These are phyloP conservation scores for Platycercus adscitus DNA, from an alignment of 2,113 vertebrate genomes.

Conservation along the genomic window DNA sequence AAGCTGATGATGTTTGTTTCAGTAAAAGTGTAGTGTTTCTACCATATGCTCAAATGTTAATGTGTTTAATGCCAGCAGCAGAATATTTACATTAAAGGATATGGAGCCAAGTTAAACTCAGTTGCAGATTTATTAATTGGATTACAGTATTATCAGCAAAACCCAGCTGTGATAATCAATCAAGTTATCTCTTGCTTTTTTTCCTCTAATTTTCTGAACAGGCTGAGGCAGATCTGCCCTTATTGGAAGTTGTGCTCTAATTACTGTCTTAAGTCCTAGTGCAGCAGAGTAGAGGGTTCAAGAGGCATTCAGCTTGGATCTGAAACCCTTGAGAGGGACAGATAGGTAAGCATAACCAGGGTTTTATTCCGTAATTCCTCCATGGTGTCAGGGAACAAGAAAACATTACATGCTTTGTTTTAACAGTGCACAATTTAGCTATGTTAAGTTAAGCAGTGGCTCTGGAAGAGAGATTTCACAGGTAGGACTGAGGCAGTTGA, in stretches of 20 bases:
- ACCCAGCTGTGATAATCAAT: neutral
- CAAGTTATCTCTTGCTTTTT: neutral
- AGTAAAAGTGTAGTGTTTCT: neutral
- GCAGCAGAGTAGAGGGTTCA: neutral
- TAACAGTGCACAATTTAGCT: neutral
- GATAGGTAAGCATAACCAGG: neutral
- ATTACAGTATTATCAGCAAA: conserved; percentile 29
- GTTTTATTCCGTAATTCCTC: neutral
- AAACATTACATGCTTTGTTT: neutral
- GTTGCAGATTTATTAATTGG: conserved; percentile 25
- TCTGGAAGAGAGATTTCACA: neutral
- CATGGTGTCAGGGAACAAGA: neutral
- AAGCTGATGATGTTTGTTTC: conserved; percentile 3
- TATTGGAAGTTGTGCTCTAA: neutral
- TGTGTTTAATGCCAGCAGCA: neutral
- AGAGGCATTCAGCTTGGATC: neutral
- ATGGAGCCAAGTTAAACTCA: conserved; percentile 29
- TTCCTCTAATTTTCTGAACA: neutral
- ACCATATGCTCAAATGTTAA: conserved; percentile 30
- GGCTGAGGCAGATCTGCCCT: neutral
- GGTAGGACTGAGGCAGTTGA: neutral
- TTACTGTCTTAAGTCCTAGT: neutral
- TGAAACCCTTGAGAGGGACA: neutral
- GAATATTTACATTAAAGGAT: conserved; percentile 31
- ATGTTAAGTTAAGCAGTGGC: neutral